These are phyloP conservation scores for Stenopsyche tienmushanensis DNA, from an alignment of 1,140 invertebrate genomes.

Conservation along the genomic window DNA sequence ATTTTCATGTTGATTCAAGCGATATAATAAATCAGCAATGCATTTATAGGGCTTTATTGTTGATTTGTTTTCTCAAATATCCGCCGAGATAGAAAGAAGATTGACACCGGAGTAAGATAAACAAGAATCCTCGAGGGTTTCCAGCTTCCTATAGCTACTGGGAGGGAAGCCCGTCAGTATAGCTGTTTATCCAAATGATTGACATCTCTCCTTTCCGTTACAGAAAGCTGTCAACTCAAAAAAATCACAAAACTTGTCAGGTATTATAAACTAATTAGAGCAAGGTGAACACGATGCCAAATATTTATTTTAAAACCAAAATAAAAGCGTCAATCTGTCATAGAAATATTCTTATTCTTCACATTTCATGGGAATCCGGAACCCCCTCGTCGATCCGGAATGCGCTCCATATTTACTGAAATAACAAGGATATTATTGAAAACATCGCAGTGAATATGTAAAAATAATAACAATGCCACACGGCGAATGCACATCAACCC, in stretches of 20 bases:
- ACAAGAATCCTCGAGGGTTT: slow-evolving; percentile 9
- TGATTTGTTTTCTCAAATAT: slow-evolving; percentile 19
- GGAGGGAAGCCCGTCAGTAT: neutral
- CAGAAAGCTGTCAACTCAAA: slow-evolving; percentile 15
- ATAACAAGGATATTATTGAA: slow-evolving; percentile 37
- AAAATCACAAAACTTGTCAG: too few species aligned
- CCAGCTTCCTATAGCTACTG: too few species aligned
- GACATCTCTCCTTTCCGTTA: neutral
- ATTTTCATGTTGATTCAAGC: neutral
- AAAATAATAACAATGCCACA: slow-evolving; percentile 36
- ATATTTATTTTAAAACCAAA: neutral
- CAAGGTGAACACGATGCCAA: neutral
- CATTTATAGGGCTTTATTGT: slow-evolving; percentile 27
- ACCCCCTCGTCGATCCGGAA: slow-evolving; percentile 9
- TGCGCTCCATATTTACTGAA: slow-evolving; percentile 28
- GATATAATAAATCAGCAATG: neutral
- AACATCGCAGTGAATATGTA: slow-evolving; percentile 37
- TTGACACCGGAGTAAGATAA: slow-evolving; percentile 28
- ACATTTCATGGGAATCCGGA: neutral
- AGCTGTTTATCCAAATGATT: slow-evolving; percentile 20
- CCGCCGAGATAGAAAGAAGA: slow-evolving; percentile 1
- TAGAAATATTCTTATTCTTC: too few species aligned
- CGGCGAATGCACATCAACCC: slow-evolving; percentile 25
- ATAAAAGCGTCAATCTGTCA: neutral
- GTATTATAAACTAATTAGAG: slow-evolving; percentile 3